phyloP scores from a whole-genome alignment of 2,888 invertebrate genomes.

The Drosophila niveifrons region DNA sequence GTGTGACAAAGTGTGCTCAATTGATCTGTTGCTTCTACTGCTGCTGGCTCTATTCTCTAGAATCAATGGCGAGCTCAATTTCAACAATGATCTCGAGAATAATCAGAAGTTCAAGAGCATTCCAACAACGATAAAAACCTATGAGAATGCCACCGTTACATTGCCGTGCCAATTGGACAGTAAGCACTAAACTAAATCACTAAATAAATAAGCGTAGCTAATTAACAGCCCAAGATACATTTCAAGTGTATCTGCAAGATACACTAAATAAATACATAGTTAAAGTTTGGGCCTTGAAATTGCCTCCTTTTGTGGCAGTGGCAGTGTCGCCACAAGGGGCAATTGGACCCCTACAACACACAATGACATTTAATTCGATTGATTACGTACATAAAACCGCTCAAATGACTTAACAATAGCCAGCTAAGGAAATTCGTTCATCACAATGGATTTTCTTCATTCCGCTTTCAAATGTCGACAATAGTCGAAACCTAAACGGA shows the following conservation, averaged over 20 bases:
- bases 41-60: conserved; percentile 7
- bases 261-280: neutral
- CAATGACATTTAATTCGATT: conserved; percentile 59
- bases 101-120: conserved; percentile 88
- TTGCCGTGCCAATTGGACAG: conserved; percentile 92
- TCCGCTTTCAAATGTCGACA: conserved; percentile 25
- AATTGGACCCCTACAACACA: conserved; percentile 65
- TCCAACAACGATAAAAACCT: conserved; percentile 91
- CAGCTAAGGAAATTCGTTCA: conserved; percentile 42
- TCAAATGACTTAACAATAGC: conserved; percentile 64
- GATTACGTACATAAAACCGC: conserved; percentile 25
- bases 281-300: conserved; percentile 46
- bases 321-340: conserved; percentile 9
- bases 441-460: conserved; percentile 56
- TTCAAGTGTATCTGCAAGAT: conserved; percentile 9
- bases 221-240: neutral
- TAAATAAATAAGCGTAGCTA: neutral
- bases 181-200: conserved; percentile 83
- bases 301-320: conserved; percentile 41
- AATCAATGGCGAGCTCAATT: conserved; percentile 62
- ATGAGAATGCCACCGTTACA: conserved; percentile 91
- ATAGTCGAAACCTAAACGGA: conserved; percentile 57
- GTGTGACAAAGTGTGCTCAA: conserved; percentile 36
- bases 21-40: conserved; percentile 25
- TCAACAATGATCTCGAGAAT: conserved; percentile 75